Conservation (phyloP, 2,888 invertebrate species). For the Scaptomyza caliginosa region DNA sequence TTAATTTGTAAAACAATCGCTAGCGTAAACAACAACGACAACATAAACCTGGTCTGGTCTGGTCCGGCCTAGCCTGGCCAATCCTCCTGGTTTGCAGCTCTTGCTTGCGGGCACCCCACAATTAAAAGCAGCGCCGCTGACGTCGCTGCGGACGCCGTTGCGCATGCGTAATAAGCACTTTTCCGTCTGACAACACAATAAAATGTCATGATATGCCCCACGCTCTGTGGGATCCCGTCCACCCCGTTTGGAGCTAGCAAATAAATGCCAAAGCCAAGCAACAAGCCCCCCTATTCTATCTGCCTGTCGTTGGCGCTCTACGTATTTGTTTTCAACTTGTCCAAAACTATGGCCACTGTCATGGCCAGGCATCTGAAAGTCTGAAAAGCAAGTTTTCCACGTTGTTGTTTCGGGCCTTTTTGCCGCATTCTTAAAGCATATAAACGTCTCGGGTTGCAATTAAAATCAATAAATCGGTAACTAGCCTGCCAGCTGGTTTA, state of each 20-base stretch:
- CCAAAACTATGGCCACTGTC: conserved; percentile 68
- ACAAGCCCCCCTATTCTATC: neutral
- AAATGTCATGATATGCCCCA: conserved; percentile 84
- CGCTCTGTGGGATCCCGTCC: conserved; percentile 67
- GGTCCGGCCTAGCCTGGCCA: conserved; percentile 2
- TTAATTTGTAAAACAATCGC: conserved; percentile 80
- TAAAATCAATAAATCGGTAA: conserved; percentile 81
- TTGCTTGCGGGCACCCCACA: conserved; percentile 71
- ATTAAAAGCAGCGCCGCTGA: conserved; percentile 63
- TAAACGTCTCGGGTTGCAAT: conserved; percentile 83
- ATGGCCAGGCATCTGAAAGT: conserved; percentile 25
- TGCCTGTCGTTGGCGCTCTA: neutral
- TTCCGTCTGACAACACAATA: conserved; percentile 83
- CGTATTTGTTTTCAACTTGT: conserved; percentile 67
- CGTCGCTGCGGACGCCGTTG: conserved; percentile 59
- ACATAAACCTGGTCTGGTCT: conserved; percentile 16
- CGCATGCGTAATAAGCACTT: conserved; percentile 84
- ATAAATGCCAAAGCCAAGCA: conserved; percentile 29
- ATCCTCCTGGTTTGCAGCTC: conserved; percentile 40
- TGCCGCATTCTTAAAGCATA: conserved; percentile 75
- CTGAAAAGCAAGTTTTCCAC: conserved; percentile 20
- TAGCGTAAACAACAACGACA: conserved; percentile 75
- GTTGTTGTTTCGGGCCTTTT: conserved; percentile 60
- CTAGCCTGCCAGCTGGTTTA: conserved; percentile 79
- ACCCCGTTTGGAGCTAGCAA: conserved; percentile 20